Conservation (phyloP, 1,140 invertebrate genomes). For the Argopecten irradians region DNA sequence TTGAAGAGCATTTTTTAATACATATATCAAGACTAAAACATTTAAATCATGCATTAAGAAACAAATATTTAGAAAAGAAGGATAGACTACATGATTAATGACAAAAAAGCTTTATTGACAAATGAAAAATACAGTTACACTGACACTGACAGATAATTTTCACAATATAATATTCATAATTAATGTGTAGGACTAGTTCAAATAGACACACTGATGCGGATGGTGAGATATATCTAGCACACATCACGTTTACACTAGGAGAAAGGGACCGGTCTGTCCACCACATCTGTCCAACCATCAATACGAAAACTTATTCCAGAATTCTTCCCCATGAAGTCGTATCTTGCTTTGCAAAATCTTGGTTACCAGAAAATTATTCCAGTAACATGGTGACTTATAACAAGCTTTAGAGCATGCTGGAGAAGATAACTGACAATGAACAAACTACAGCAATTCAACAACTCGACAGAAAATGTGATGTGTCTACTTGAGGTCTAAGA, state of each 20-base stretch:
- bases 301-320: not conserved
- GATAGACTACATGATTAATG: conserved; percentile 25
- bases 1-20: too few species aligned
- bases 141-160: conserved; percentile 28
- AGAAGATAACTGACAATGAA: too few species aligned
- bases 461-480: not conserved
- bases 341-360: not conserved
- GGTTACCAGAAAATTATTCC: too few species aligned
- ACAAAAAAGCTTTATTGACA: conserved; percentile 50
- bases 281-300: not conserved
- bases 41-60: too few species aligned
- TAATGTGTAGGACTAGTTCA: conserved; percentile 46
- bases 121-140: conserved; percentile 41
- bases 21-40: too few species aligned
- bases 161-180: conserved; percentile 30
- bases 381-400: not conserved
- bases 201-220: conserved; percentile 24
- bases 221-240: conserved; percentile 21
- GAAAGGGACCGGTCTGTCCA: not conserved
- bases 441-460: not conserved
- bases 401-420: too few species aligned
- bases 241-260: conserved; percentile 21
- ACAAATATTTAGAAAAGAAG: too few species aligned
- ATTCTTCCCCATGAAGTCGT: not conserved
- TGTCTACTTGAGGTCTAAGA: not conserved